Percentiles rank a stretch among this genome's conserved stretches.
Conservation (phyloP, 2,797 vertebrate species). For the Bucorvus abyssinicus region DNA sequence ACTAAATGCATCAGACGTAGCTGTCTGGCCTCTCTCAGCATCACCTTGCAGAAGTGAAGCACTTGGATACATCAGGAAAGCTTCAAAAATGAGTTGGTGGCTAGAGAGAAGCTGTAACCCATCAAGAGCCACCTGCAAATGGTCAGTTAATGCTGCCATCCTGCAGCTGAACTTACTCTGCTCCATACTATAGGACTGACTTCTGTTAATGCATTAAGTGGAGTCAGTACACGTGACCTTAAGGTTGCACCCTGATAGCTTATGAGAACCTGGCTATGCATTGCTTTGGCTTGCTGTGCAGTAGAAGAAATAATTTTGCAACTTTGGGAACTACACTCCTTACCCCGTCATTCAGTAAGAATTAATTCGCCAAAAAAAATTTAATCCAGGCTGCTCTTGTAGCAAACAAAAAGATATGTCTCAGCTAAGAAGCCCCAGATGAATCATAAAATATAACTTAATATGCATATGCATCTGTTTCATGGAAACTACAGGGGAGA, state of each 20-base stretch:
- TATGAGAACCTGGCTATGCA: neutral
- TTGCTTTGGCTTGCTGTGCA: neutral
- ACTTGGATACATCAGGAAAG: neutral
- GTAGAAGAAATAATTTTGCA: neutral
- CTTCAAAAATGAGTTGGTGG: neutral
- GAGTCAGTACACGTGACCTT: neutral
- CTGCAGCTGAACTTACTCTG: neutral
- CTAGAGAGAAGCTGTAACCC: neutral
- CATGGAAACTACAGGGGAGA: neutral
- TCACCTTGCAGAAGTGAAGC: neutral
- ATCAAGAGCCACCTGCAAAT: neutral
- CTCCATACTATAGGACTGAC: neutral
- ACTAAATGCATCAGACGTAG: neutral
- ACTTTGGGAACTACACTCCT: neutral
- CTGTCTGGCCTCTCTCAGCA: neutral
- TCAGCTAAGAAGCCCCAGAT: neutral
- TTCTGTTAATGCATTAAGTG: neutral
- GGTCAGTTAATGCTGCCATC: neutral
- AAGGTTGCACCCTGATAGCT: neutral
- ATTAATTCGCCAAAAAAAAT: neutral
- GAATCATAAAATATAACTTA: conserved; percentile 27
- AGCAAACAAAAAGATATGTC: neutral
- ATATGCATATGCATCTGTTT: conserved; percentile 27
- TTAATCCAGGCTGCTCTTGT: neutral
- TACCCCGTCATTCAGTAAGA: neutral